Evolutionary conservation across 2,797 vertebrate species (phyloP).

Genomic region (Hippopotamyrus pictus): DNA sequence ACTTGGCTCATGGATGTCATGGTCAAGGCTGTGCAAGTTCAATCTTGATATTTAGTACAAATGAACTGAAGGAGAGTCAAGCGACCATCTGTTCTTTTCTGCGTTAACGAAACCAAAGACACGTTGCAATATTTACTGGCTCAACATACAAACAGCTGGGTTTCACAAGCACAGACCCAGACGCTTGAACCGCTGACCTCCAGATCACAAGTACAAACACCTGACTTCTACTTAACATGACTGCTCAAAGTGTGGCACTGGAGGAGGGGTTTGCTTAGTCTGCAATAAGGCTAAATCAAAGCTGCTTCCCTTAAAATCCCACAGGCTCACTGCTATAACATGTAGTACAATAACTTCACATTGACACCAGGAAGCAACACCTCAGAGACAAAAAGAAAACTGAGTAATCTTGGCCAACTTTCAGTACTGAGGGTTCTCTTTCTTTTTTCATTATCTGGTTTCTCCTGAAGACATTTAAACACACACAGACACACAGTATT

Average conservation of each 20-base stretch:
- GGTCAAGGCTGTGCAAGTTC: background rate
- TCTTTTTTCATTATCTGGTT: background rate
- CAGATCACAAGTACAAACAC: conserved; percentile 13
- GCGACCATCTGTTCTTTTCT: background rate
- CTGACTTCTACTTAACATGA: conserved; percentile 11
- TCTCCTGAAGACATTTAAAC: background rate
- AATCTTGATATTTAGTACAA: background rate
- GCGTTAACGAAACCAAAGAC: conserved; percentile 3
- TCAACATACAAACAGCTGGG: conserved; percentile 3
- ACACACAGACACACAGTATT: background rate
- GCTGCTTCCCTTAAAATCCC: background rate
- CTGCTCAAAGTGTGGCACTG: background rate
- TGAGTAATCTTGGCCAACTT: background rate
- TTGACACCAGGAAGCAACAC: conserved; percentile 16
- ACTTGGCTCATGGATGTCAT: background rate
- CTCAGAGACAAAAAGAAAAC: background rate
- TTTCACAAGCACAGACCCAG: conserved; percentile 6
- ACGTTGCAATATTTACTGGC: background rate
- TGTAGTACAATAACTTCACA: conserved; percentile 10
- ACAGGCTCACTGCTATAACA: background rate
- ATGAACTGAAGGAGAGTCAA: background rate
- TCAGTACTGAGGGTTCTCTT: background rate
- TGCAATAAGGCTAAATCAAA: background rate
- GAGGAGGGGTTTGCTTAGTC: background rate
- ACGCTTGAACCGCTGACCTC: background rate